Evolutionary conservation across 2,113 vertebrate species (phyloP).

Genomic region (Capra hircus): DNA sequence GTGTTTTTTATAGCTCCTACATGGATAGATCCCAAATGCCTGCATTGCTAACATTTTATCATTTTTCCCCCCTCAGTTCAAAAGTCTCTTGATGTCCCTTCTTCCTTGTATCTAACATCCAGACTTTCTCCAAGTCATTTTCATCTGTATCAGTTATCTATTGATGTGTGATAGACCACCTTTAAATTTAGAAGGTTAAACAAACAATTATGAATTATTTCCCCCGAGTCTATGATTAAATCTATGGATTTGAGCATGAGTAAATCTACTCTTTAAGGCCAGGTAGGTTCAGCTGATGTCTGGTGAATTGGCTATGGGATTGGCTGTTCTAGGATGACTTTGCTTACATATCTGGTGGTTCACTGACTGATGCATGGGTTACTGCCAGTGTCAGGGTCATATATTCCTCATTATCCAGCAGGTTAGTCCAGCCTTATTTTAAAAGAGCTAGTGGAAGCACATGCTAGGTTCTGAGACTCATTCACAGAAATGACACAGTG

Average conservation of each 20-base stretch:
- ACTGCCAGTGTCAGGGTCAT: neutral
- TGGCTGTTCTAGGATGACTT: neutral
- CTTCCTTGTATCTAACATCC: neutral
- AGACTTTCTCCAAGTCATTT: neutral
- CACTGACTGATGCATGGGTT: neutral
- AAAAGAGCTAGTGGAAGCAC: neutral
- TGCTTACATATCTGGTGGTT: neutral
- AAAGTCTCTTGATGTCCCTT: neutral
- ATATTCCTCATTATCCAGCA: neutral
- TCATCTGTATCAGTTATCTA: neutral
- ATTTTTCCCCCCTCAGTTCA: neutral
- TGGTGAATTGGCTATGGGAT: neutral
- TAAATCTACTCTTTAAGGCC: neutral
- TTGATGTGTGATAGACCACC: neutral
- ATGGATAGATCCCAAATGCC: neutral
- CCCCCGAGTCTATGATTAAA: rapidly evolving
- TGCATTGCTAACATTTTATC: neutral
- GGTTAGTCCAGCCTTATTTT: neutral
- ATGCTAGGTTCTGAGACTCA: neutral
- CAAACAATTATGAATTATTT: neutral
- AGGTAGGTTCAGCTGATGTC: neutral
- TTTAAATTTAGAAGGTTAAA: neutral
- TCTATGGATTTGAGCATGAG: neutral
- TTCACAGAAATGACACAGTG: neutral
- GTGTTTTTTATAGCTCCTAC: neutral